Evolutionary conservation across 92 coral and sea anemone species (phyloP), one percentile per base, ranked within the genome.

Genomic region (Galaxea fascicularis): DNA sequence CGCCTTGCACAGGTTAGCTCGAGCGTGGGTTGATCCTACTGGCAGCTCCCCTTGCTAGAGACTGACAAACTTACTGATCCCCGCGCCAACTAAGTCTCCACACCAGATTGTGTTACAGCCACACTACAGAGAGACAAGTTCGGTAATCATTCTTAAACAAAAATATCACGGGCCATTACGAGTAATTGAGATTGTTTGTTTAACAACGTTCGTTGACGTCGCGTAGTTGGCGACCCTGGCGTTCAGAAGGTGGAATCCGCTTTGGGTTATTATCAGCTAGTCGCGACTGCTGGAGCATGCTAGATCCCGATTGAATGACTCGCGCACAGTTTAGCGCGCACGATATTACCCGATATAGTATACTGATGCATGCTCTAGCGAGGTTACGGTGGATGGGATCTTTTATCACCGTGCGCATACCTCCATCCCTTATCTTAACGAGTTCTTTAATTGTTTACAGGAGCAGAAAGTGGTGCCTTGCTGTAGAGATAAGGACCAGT

Each of bases 161-260:
- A 90, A 90, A 86, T 74, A 86, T 86, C 93, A 80, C 85, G 51
- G 46, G 77, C 91, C 90, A 90, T 90, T 90, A 90, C 90, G 83
- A 74, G 90, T 90, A 86, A 90, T 90, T 82, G 87, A 90, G 82
- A 88, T 78, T 86, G 93, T 90, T 90, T 90, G 90, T 82, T 80
- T 90, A 90, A 80, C 84, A 74, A 80, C 67, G 28, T 72, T 59
- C 80, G 87, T 51, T 90, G 93, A 90, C 93, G 87, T 85, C 74
- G 27, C 27, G 73, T 44, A 4, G 65, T 45, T 25, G 84, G 84
- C 84, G 75, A 67, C 76, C 58, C 41, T 60, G 46, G 47, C 64
- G 45, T 57, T 41, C 49, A 54, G 27, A 20, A 45, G 30, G 86
- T 30, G 22, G 29, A 46, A 82, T 82, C 86, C 46, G 78, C 78